Evolutionary conservation across 92 coral and sea anemone genomes (phyloP).

Genomic region (Desmophyllum pertusum): DNA sequence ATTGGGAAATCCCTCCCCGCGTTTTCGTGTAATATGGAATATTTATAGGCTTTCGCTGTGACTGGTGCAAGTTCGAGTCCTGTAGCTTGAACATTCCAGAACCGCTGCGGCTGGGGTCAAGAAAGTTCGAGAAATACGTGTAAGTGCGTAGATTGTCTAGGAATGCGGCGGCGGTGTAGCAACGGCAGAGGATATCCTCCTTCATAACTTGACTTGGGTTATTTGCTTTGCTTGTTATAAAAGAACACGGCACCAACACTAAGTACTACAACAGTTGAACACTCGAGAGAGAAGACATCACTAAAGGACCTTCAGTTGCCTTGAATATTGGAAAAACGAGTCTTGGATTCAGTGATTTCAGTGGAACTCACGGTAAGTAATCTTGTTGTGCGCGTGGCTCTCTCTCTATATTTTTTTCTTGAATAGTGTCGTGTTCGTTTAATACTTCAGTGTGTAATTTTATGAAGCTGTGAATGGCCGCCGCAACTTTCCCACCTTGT

Average conservation of each 20-base stretch:
- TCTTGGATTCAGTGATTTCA: background rate
- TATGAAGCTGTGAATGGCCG: no score
- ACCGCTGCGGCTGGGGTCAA: background rate
- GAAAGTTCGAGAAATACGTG: conserved; percentile 25
- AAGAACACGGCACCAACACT: background rate
- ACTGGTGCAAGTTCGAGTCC: background rate
- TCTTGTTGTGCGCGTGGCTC: no score
- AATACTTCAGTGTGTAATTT: no score
- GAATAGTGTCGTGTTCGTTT: background rate
- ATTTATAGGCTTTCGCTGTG: background rate
- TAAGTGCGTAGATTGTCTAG: conserved; percentile 31
- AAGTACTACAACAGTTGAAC: conserved; percentile 8
- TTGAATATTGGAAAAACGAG: background rate
- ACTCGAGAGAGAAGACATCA: background rate
- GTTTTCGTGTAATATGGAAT: background rate
- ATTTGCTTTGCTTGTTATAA: conserved; percentile 17
- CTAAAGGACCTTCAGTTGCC: background rate
- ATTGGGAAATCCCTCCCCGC: background rate
- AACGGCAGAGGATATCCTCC: conserved; percentile 23
- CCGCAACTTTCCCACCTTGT: no score
- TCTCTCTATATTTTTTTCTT: no score
- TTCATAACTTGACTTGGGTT: background rate
- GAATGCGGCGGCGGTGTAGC: conserved; percentile 14
- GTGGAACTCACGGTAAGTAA: background rate
- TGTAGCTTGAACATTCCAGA: conserved; percentile 12